Evolutionary conservation across 2,888 invertebrate genomes (phyloP).

Genomic region (Xanthorhoe spadicearia): DNA sequence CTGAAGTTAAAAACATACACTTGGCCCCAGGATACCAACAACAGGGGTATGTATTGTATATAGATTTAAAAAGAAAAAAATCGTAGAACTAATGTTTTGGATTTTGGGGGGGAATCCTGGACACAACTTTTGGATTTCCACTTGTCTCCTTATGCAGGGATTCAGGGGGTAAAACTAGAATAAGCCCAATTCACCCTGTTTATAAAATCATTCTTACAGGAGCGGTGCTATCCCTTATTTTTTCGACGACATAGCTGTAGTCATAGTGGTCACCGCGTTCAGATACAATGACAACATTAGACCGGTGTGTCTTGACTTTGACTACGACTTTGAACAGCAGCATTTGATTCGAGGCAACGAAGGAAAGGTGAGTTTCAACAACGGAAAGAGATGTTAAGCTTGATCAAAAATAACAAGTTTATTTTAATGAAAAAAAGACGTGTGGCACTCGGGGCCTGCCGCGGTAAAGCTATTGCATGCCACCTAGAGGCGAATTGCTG

Average conservation of each 20-base stretch:
- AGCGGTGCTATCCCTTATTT: slow-evolving; percentile 22
- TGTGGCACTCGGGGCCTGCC: too few species aligned
- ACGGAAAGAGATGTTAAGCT: too few species aligned
- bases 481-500: too few species aligned
- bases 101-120: too few species aligned
- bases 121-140: background rate
- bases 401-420: too few species aligned
- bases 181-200: too few species aligned
- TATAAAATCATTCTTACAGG: slow-evolving; percentile 1
- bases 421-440: too few species aligned
- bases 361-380: slow-evolving; percentile 27
- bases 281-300: slow-evolving; percentile 18
- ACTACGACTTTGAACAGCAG: slow-evolving; percentile 21
- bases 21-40: slow-evolving; percentile 18
- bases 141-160: background rate
- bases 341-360: slow-evolving; percentile 5
- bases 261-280: slow-evolving; percentile 11
- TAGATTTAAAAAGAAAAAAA: too few species aligned
- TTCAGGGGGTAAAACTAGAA: slow-evolving; percentile 2
- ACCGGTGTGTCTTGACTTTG: slow-evolving; percentile 32
- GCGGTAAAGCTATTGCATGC: too few species aligned
- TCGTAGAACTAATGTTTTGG: too few species aligned
- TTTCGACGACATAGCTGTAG: slow-evolving; percentile 27
- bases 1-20: slow-evolving; percentile 23
- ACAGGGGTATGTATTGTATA: slow-evolving; percentile 6